Evolutionary conservation across 1,140 invertebrate species (phyloP).

Genomic region (Leptinotarsa defecta): DNA sequence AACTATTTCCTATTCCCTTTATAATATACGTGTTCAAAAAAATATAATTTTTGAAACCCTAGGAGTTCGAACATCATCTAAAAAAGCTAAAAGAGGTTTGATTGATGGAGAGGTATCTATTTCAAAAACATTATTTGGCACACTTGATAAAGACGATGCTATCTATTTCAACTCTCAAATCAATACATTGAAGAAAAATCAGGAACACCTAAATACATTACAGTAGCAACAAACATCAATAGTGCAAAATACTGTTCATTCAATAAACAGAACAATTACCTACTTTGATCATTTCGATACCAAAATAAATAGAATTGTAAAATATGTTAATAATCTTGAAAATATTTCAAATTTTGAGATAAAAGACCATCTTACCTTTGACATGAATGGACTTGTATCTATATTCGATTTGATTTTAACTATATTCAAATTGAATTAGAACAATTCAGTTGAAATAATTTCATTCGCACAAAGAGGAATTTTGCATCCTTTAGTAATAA

Average conservation of each 20-base stretch:
- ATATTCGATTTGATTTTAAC: too few species aligned
- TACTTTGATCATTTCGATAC: not conserved
- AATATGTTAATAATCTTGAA: not conserved
- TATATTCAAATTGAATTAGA: too few species aligned
- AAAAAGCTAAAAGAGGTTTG: not conserved
- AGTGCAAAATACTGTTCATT: not conserved
- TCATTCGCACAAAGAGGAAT: too few species aligned
- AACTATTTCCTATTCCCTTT: too few species aligned
- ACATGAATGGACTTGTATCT: too few species aligned
- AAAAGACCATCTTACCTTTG: not conserved
- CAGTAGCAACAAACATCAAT: not conserved
- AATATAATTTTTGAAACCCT: not conserved
- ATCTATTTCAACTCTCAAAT: not conserved
- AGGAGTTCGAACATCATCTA: not conserved
- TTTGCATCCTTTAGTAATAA: too few species aligned
- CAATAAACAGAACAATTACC: not conserved
- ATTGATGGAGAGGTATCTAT: not conserved
- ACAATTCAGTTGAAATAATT: too few species aligned
- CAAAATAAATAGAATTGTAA: not conserved
- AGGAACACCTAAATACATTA: not conserved
- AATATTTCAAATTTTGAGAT: not conserved
- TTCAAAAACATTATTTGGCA: not conserved
- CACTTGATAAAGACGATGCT: not conserved
- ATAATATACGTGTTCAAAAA: too few species aligned
- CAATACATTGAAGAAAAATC: not conserved